These are phyloP conservation scores for Centroberyx gerrardi DNA, from an alignment of 2,797 vertebrate species.

Conservation along the genomic window DNA sequence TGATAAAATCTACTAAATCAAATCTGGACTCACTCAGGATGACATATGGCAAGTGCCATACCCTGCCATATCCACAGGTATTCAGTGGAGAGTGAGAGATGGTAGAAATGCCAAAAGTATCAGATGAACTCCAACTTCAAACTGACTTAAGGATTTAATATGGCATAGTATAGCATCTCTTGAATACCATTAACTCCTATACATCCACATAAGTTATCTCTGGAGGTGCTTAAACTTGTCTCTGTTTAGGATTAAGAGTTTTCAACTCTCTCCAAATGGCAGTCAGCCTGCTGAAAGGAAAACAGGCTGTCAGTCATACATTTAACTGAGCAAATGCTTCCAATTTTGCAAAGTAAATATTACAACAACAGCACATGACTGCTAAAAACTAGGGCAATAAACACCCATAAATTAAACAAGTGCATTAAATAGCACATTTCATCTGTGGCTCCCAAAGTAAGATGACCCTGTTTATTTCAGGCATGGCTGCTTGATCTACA, in stretches of 20 bases:
- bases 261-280: constrained; percentile 2
- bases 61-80: no score
- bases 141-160: not conserved
- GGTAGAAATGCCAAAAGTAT: constrained; percentile 1
- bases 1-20: no score
- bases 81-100: not conserved
- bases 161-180: not conserved
- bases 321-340: constrained; percentile 14
- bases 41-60: no score
- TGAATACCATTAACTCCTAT: constrained; percentile 42
- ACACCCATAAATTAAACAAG: constrained; percentile 6
- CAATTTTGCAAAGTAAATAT: constrained; percentile 8
- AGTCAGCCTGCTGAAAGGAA: not conserved
- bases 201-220: constrained; percentile 23
- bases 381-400: constrained; percentile 16
- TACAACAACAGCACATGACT: constrained; percentile 11
- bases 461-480: constrained; percentile 25
- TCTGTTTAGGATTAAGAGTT: not conserved
- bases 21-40: no score
- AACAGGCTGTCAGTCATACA: not conserved
- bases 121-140: not conserved
- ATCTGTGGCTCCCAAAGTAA: constrained; percentile 13
- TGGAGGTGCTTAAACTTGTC: constrained; percentile 34
- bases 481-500: not conserved
- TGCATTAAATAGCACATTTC: constrained; percentile 32